Percentiles rank a stretch among this genome's conserved stretches.
These are phyloP conservation scores for Pelodiscus sinensis DNA, from an alignment of 2,113 vertebrate genomes.

Conservation along the genomic window DNA sequence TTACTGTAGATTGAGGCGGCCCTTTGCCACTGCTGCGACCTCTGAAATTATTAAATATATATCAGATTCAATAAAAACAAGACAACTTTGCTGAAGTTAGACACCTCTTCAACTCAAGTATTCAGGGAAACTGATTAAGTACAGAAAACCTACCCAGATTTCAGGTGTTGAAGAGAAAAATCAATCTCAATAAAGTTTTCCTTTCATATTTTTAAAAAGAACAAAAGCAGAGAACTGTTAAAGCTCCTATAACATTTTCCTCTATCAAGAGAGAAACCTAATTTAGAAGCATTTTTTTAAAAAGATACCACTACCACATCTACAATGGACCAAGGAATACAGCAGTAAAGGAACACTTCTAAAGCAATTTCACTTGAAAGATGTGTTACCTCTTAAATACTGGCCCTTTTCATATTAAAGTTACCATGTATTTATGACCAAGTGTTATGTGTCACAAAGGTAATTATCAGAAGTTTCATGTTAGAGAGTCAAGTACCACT, in stretches of 20 bases:
- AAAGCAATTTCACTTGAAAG: background rate
- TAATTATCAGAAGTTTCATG: background rate
- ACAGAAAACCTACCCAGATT: background rate
- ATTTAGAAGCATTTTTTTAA: background rate
- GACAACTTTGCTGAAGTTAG: background rate
- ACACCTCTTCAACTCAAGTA: background rate
- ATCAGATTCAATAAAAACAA: constrained; percentile 7
- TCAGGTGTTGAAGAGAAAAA: background rate
- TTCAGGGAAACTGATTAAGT: background rate
- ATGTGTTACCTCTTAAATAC: background rate
- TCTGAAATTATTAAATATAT: constrained; percentile 82
- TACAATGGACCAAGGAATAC: background rate
- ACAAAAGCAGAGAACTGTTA: background rate
- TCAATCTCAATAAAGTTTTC: background rate
- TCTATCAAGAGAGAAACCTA: background rate
- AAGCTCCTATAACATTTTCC: background rate
- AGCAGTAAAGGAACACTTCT: background rate
- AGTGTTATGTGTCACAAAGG: background rate
- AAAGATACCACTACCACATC: background rate
- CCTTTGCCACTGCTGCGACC: constrained; percentile 96
- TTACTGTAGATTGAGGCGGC: constrained; percentile 87
- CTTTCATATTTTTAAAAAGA: background rate
- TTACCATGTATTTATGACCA: background rate
- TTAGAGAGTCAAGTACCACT: background rate
- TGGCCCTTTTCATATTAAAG: background rate